These are phyloP conservation scores for Drosophila borealis DNA, from an alignment of 2,888 invertebrate genomes.

Conservation along the genomic window DNA sequence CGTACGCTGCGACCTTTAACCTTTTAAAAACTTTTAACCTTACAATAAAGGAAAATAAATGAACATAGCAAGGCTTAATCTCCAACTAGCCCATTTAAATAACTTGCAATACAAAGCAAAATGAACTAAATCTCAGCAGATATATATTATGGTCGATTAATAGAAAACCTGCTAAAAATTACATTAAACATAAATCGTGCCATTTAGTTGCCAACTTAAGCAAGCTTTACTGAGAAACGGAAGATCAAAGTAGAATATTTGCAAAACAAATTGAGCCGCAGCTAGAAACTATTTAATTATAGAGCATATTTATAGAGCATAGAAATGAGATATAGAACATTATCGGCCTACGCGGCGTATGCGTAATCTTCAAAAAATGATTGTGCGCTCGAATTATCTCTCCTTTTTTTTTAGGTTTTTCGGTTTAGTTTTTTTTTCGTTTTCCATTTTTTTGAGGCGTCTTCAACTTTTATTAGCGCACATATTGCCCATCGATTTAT, in stretches of 20 bases:
- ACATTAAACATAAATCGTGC: conserved; percentile 4
- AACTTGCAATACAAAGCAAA: neutral
- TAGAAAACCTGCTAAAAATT: neutral
- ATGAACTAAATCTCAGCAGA: neutral
- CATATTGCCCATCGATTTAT: conserved; percentile 75
- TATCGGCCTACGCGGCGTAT: conserved; percentile 57
- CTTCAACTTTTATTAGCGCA: conserved; percentile 75
- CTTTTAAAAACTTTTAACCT: too few relatives aligned
- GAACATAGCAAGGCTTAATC: too few relatives aligned
- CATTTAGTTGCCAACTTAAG: neutral
- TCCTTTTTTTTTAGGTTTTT: neutral
- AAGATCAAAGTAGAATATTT: conserved; percentile 27
- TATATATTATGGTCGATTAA: too few relatives aligned
- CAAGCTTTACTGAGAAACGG: neutral
- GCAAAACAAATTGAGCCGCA: conserved; percentile 11
- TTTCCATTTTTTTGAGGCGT: conserved; percentile 34
- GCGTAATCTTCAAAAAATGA: conserved; percentile 57
- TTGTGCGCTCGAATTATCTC: conserved; percentile 16
- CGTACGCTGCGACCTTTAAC: too few relatives aligned
- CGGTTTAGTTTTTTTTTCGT: neutral
- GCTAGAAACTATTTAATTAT: conserved; percentile 19
- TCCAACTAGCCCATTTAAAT: too few relatives aligned
- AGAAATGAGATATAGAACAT: conserved; percentile 21
- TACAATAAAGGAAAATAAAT: too few relatives aligned
- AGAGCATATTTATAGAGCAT: conserved; percentile 21